These are phyloP conservation scores for Centropus unirufus DNA, from an alignment of 2,113 vertebrate species.

Conservation along the genomic window DNA sequence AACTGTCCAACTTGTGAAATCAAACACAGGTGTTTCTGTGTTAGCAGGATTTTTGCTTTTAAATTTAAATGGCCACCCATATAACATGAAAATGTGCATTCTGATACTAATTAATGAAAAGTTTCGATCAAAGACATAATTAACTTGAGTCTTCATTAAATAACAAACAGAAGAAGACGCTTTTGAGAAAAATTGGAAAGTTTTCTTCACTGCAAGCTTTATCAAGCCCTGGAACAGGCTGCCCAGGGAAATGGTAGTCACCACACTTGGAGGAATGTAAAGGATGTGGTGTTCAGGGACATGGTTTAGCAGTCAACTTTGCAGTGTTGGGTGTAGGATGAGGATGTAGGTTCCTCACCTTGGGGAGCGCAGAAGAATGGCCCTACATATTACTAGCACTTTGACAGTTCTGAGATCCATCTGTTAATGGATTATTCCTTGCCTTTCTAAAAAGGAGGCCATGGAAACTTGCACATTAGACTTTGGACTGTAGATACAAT, in stretches of 20 bases:
- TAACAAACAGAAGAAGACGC: neutral
- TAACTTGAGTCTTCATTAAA: neutral
- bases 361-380: neutral
- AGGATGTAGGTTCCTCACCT: neutral
- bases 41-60: neutral
- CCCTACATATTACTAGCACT: neutral
- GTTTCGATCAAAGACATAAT: neutral
- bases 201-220: no score
- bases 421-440: neutral
- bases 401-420: neutral
- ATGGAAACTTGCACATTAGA: neutral
- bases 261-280: no score
- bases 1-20: neutral
- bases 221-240: no score
- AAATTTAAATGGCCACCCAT: neutral
- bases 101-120: neutral
- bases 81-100: neutral
- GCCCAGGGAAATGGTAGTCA: no score
- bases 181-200: neutral
- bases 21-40: neutral
- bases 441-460: neutral
- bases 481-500: neutral
- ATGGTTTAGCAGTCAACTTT: no score
- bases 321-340: no score
- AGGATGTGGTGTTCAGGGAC: no score